phyloP scores from a whole-genome alignment of 2,888 invertebrate species.

The Tanypteryx hageni region DNA sequence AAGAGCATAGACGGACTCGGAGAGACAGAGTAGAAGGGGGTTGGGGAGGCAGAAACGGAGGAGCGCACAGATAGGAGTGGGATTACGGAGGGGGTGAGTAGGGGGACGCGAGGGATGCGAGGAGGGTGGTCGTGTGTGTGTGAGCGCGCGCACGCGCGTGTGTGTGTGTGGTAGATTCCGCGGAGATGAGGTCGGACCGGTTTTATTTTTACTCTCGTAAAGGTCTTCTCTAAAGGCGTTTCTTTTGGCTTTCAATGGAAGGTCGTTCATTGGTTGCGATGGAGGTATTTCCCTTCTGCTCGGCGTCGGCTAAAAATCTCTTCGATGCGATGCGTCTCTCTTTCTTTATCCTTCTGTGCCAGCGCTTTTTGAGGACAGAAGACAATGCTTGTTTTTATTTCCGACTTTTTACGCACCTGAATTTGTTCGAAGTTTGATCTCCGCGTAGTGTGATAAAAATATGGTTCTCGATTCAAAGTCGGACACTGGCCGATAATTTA shows the following conservation, averaged over 20 bases:
- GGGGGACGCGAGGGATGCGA: no score
- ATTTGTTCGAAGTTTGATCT: neutral
- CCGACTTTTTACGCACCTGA: neutral
- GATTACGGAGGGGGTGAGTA: no score
- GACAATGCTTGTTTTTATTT: neutral
- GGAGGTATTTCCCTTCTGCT: neutral
- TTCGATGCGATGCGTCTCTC: neutral
- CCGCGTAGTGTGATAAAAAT: neutral
- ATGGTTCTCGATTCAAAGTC: neutral
- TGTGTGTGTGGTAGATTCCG: neutral
- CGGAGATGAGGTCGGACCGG: conserved; percentile 39
- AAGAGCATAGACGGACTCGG: neutral
- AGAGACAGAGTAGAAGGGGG: neutral
- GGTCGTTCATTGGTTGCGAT: neutral
- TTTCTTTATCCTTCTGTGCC: neutral
- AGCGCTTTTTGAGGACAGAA: neutral
- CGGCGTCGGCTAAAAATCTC: neutral
- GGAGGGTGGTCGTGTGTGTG: neutral
- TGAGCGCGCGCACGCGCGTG: neutral
- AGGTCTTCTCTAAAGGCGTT: conserved; percentile 31
- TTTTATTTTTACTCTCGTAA: conserved; percentile 60
- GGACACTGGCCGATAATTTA: neutral
- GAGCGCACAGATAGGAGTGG: no score
- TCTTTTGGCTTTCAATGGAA: neutral
- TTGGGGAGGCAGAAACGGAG: no score